Conservation (phyloP, 2,113 vertebrate genomes). For the Cynopterus brachyotis region DNA sequence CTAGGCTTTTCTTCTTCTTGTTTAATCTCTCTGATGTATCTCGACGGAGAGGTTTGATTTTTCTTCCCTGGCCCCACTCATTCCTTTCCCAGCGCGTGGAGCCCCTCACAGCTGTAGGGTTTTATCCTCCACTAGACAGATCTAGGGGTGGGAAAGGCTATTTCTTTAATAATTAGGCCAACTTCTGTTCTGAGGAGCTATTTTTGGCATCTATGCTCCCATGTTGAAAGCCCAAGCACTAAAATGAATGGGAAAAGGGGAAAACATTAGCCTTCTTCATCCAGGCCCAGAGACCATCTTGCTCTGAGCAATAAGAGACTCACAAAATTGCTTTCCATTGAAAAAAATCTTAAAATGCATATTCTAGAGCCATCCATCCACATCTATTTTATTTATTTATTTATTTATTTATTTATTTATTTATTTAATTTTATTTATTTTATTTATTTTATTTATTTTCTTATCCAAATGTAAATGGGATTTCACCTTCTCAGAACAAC, state of each 20-base stretch:
- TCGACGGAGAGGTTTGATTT: conserved; percentile 76
- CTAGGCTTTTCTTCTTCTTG: conserved; percentile 73
- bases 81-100: conserved; percentile 59
- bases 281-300: not conserved
- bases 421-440: conserved; percentile 13
- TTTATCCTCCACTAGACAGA: conserved; percentile 82
- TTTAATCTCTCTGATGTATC: conserved; percentile 79
- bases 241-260: not conserved
- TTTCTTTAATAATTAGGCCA: conserved; percentile 80
- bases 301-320: not conserved
- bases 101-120: conserved; percentile 80
- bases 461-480: not conserved
- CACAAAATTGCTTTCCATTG: conserved; percentile 25
- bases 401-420: not conserved
- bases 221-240: conserved; percentile 12
- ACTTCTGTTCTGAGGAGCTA: conserved; percentile 77
- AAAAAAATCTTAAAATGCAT: conserved; percentile 39
- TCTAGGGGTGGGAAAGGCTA: conserved; percentile 75
- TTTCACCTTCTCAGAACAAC: conserved; percentile 42
- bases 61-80: not conserved
- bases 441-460: not conserved
- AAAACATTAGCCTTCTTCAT: conserved; percentile 11
- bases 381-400: conserved; percentile 1
- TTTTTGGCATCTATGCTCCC: conserved; percentile 64
- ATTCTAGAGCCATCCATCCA: not conserved